Percentiles rank a stretch among this genome's conserved stretches.
phyloP scores from a whole-genome alignment of 2,888 invertebrate species.

The Aphodius sticticus region DNA sequence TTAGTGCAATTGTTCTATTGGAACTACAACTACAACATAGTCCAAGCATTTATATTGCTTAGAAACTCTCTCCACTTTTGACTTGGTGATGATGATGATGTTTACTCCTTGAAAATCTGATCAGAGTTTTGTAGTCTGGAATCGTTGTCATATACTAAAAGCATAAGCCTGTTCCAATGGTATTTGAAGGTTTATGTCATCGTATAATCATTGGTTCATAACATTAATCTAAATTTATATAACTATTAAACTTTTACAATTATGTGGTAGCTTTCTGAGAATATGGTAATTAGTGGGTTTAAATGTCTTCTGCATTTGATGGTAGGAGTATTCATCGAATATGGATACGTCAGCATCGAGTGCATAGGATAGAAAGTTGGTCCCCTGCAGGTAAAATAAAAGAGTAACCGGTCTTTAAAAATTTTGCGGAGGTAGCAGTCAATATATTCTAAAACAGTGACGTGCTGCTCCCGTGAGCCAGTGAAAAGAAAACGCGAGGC shows the following conservation, averaged over 20 bases:
- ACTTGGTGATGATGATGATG: background rate
- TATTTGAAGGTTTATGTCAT: too few species aligned
- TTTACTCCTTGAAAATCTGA: too few species aligned
- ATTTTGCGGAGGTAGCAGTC: constrained; percentile 34
- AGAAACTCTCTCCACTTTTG: background rate
- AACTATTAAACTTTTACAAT: background rate
- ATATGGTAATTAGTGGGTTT: background rate
- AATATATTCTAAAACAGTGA: constrained; percentile 17
- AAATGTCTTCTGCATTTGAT: constrained; percentile 15
- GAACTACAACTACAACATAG: too few species aligned
- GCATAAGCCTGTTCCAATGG: too few species aligned
- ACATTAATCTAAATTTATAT: too few species aligned
- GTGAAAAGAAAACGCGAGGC: background rate
- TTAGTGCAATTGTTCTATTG: too few species aligned
- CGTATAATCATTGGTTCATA: too few species aligned
- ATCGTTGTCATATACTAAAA: too few species aligned
- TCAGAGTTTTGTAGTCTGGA: too few species aligned
- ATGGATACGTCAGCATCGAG: constrained; percentile 12
- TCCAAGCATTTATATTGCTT: background rate
- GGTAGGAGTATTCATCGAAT: constrained; percentile 21
- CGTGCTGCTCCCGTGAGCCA: constrained; percentile 17
- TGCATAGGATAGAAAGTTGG: background rate
- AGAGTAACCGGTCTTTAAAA: constrained; percentile 33
- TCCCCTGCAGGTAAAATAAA: constrained; percentile 4
- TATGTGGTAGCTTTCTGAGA: constrained; percentile 6